Evolutionary conservation across 2,113 vertebrate genomes (phyloP).

Genomic region (Scolopax mira): DNA sequence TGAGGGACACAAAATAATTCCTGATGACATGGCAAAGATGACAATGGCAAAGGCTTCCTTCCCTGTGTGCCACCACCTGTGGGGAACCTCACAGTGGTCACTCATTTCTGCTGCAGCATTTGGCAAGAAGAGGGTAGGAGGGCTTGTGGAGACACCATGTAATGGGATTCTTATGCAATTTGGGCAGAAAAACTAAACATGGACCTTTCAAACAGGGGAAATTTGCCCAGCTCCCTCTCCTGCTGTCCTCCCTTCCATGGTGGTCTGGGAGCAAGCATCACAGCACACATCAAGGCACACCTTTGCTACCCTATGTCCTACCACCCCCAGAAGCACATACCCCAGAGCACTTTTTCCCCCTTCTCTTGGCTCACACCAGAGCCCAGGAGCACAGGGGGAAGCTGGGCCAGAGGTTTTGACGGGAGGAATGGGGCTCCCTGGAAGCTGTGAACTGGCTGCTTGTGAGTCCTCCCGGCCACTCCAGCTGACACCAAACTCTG

Average conservation of each 20-base stretch:
- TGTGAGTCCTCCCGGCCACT: background rate
- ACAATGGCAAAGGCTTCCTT: background rate
- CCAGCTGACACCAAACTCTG: background rate
- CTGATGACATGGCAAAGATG: background rate
- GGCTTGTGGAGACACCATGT: rapidly evolving
- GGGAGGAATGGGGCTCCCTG: background rate
- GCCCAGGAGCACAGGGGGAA: background rate
- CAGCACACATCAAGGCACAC: background rate
- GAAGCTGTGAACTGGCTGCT: background rate
- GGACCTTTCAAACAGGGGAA: background rate
- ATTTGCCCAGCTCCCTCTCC: background rate
- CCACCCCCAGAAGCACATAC: background rate
- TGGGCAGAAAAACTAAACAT: background rate
- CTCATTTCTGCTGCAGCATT: background rate
- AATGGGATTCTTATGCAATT: background rate
- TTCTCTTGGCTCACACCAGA: background rate
- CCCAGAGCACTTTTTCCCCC: background rate
- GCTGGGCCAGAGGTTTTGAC: background rate
- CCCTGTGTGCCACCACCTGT: background rate
- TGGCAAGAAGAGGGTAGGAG: background rate
- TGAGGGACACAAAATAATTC: background rate
- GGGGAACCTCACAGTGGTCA: background rate
- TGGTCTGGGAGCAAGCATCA: background rate
- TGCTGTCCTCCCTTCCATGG: background rate
- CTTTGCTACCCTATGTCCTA: background rate